Evolutionary conservation across 1,140 invertebrate genomes (phyloP), one percentile per base, ranked within the genome.

Genomic region (Plectrocnemia conspersa): DNA sequence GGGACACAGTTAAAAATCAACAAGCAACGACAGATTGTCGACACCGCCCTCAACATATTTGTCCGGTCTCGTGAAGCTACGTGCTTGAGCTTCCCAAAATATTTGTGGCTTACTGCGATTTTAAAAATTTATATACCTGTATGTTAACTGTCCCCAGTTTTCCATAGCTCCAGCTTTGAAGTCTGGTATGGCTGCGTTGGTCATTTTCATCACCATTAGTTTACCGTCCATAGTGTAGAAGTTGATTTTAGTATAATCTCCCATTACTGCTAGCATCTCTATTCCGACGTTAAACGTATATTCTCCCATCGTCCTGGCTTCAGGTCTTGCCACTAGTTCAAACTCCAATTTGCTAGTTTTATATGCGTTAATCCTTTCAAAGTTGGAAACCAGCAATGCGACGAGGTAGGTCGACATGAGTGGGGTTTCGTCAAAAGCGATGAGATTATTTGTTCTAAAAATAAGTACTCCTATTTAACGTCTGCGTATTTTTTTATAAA

Each of bases 361-460:
- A 10, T 3, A 2, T 15, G 9, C 45, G 3, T 65, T 35, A 65
- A 69, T 1, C 71, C 53, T 3, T 72, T 36, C 10, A 27, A 72
- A 71, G 49, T 75, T 69, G 4, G 74, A 75, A 22, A 93, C 80
- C 23, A 87, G 75, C 64, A 91, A 88, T 0, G 89, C 89, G 1
- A 93, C 76, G 1, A 93, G 68, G 58, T 93, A 93, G 0, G 89
- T 88, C 0, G 89, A 87, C 89, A 93, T 93, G 27, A 71, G 75
- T 0, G 89, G 82, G 2, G 85, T 85, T 41, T 79, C 76, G 10
- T 81, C 64, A 65, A 85, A 93, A n/a, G n/a, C n/a, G n/a, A n/a
- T n/a, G n/a, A n/a, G n/a, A n/a, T n/a, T n/a, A n/a, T n/a, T n/a
- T n/a, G n/a, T n/a, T n/a, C n/a, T n/a, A n/a, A n/a, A n/a, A n/a